Evolutionary conservation across 2,888 invertebrate genomes (phyloP), one percentile per base, ranked within the genome.

Genomic region (Chalcosyrphus nemorum): DNA sequence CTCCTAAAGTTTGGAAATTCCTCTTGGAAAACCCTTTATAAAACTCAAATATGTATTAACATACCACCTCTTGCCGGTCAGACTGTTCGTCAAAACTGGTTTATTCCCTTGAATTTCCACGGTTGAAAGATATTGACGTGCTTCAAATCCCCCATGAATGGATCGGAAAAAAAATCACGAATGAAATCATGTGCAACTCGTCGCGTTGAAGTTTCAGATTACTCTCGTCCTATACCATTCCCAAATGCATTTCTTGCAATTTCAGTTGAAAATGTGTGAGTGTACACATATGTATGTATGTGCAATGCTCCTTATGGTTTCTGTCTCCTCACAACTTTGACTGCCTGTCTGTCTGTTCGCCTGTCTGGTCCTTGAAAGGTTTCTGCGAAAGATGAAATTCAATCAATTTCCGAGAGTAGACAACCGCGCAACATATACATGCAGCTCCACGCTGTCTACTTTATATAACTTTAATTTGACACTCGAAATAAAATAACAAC

Each of bases 361-460:
- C 2, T 4, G 13, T 59, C 24, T 24, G 38, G 6, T 15, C 15
- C 41, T 29, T 41, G 2, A 59, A 24, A 24, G 5, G 7, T 9
- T 15, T 15, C n/a, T 27, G 13, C 13, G 27, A 52, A 38, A 50
- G 13, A 52, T 66, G 21, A 66, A 66, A 52, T 52, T 66, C 24
- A 52, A 52, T 66, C 38, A 41, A 41, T 17, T 38, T 19, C 6
- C 15, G 29, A 38, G 29, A 38, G 7, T n/a, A 11, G 27, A 27
- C 11, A 52, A 24, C 24, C 63, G 7, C 50, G 15, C 13, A 47
- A 11, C n/a, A n/a, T 45, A 2, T 4, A 13, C 1, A 11, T 21
- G 13, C 24, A 27, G 2, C 7, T 13, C 27, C 7, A 3, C 27
- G 5, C 13, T 9, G 27, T 43, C 11, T 5, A 15, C 15, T 32